Evolutionary conservation across 1,140 invertebrate species (phyloP).

Genomic region (Sycobia sp.): DNA sequence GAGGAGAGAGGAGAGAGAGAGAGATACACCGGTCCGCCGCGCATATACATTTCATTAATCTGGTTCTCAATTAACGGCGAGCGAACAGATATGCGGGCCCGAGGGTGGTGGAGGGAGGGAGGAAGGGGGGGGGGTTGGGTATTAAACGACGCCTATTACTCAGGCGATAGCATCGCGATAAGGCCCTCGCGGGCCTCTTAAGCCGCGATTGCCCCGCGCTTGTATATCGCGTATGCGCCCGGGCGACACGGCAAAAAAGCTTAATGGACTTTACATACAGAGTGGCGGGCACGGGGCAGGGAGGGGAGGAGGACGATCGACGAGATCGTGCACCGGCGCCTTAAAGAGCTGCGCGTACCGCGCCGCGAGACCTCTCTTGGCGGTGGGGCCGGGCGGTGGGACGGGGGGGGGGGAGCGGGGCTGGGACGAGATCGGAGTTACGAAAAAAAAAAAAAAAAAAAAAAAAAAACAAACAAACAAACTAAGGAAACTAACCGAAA

Average conservation of each 20-base stretch:
- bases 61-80: slow-evolving; percentile 51
- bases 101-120: too few relatives aligned
- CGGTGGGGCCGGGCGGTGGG: too few relatives aligned
- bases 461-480: too few relatives aligned
- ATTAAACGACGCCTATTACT: slow-evolving; percentile 53
- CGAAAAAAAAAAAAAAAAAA: too few relatives aligned
- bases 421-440: too few relatives aligned
- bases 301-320: not conserved
- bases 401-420: too few relatives aligned
- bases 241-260: slow-evolving; percentile 35
- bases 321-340: too few relatives aligned
- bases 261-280: slow-evolving; percentile 37
- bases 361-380: too few relatives aligned
- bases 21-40: too few relatives aligned
- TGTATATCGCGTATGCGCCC: slow-evolving; percentile 35
- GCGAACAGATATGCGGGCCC: slow-evolving; percentile 48
- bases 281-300: not conserved
- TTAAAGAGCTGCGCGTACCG: not conserved
- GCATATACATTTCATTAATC: slow-evolving; percentile 47
- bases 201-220: slow-evolving; percentile 34
- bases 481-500: too few relatives aligned
- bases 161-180: slow-evolving; percentile 46
- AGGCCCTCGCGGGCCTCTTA: slow-evolving; percentile 37
- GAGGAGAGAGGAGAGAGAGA: too few relatives aligned
- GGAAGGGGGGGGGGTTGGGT: too few relatives aligned